Conservation (phyloP, 2,797 vertebrate species). For the Neosilurus mollespiculum region DNA sequence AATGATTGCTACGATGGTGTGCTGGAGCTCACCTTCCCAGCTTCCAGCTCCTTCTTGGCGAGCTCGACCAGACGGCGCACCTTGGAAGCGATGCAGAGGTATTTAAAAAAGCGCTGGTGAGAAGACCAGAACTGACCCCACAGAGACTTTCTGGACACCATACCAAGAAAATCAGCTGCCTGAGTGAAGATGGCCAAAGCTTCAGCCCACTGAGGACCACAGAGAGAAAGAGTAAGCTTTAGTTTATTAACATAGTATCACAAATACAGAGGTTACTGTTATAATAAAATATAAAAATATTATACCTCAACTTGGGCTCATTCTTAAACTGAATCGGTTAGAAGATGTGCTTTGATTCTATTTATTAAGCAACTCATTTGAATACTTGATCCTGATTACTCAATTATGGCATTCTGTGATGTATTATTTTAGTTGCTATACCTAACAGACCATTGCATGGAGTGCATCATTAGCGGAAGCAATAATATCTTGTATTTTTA, state of each 20-base stretch:
- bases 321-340: background rate
- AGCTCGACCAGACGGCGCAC: slow-evolving; percentile 91
- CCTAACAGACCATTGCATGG: no score
- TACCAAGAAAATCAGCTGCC: slow-evolving; percentile 85
- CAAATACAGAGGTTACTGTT: background rate
- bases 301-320: background rate
- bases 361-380: no score
- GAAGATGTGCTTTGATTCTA: background rate
- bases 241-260: background rate
- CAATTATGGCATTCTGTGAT: no score
- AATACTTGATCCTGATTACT: no score
- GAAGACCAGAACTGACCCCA: slow-evolving; percentile 99
- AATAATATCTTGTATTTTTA: no score
- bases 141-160: slow-evolving; percentile 92
- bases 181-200: slow-evolving; percentile 88
- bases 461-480: no score
- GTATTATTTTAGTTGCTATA: no score
- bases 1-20: background rate
- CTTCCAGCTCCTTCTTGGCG: slow-evolving; percentile 83
- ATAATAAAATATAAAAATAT: background rate
- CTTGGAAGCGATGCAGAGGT: slow-evolving; percentile 96
- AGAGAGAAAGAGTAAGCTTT: slow-evolving; percentile 6
- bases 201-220: slow-evolving; percentile 85
- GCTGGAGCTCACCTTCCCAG: slow-evolving; percentile 82
- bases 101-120: slow-evolving; percentile 99